These are phyloP conservation scores for Tachina lurida DNA, from an alignment of 2,888 invertebrate species.

Conservation along the genomic window DNA sequence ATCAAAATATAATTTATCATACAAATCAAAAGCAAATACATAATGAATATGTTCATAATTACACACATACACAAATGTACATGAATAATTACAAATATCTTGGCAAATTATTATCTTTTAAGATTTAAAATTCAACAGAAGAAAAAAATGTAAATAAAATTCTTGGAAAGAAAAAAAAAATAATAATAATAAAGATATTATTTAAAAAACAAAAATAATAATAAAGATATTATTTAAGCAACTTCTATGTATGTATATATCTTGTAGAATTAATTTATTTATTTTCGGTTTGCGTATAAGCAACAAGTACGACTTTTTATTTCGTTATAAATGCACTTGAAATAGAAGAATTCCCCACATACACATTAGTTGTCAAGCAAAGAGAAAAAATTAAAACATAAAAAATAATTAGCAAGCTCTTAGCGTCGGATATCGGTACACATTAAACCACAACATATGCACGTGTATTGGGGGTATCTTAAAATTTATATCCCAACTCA, in stretches of 20 bases:
- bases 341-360: background rate
- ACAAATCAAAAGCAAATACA: background rate
- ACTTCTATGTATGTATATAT: background rate
- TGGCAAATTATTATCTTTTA: background rate
- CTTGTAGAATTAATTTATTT: conserved; percentile 1
- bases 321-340: background rate
- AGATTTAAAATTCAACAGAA: background rate
- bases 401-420: background rate
- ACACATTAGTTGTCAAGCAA: conserved; percentile 33
- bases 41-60: background rate
- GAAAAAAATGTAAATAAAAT: background rate
- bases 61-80: background rate
- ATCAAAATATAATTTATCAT: too few relatives aligned
- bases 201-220: background rate
- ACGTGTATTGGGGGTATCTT: too few relatives aligned
- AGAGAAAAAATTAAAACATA: background rate
- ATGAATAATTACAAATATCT: background rate
- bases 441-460: too few relatives aligned
- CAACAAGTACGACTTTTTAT: background rate
- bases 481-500: too few relatives aligned
- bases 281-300: background rate
- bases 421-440: too few relatives aligned
- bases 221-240: conserved; percentile 1
- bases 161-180: background rate
- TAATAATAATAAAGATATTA: background rate